These are phyloP conservation scores for Pachyseris speciosa DNA, from an alignment of 64 coral and sea anemone species.

Conservation along the genomic window DNA sequence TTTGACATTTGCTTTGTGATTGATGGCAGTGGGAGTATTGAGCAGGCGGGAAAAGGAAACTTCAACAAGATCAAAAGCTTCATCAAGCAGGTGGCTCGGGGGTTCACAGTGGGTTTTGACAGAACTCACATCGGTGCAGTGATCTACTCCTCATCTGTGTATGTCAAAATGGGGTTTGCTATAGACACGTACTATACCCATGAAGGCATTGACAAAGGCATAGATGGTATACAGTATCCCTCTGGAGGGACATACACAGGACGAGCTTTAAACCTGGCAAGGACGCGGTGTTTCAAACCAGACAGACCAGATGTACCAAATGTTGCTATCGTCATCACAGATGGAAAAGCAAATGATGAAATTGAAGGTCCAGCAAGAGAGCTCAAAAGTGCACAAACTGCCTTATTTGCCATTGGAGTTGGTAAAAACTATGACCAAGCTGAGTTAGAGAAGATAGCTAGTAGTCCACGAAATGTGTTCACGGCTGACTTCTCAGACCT, in stretches of 20 bases:
- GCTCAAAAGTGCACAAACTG: neutral
- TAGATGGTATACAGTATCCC: constrained; percentile 51
- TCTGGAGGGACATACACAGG: constrained; percentile 67
- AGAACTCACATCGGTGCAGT: constrained; percentile 75
- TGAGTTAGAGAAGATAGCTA: constrained; percentile 34
- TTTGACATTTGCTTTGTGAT: constrained; percentile 81
- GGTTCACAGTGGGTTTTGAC: constrained; percentile 59
- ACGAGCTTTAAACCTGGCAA: constrained; percentile 15
- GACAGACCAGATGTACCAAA: constrained; percentile 58
- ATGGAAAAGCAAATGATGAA: constrained; percentile 42
- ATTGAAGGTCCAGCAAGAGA: neutral
- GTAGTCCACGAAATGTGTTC: constrained; percentile 31
- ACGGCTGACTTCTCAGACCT: constrained; percentile 58
- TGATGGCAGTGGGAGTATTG: constrained; percentile 87
- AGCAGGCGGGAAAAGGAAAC: constrained; percentile 40
- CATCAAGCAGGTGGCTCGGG: constrained; percentile 41
- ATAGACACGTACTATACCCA: neutral
- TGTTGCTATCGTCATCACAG: constrained; percentile 71
- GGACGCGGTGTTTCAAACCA: neutral
- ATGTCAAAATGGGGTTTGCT: constrained; percentile 25
- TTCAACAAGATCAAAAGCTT: constrained; percentile 68
- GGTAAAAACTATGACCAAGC: neutral
- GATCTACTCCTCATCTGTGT: constrained; percentile 20
- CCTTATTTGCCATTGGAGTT: constrained; percentile 63
- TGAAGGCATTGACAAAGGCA: neutral